Evolutionary conservation across 1,140 invertebrate genomes (phyloP).

Genomic region (Heterodera carotae): DNA sequence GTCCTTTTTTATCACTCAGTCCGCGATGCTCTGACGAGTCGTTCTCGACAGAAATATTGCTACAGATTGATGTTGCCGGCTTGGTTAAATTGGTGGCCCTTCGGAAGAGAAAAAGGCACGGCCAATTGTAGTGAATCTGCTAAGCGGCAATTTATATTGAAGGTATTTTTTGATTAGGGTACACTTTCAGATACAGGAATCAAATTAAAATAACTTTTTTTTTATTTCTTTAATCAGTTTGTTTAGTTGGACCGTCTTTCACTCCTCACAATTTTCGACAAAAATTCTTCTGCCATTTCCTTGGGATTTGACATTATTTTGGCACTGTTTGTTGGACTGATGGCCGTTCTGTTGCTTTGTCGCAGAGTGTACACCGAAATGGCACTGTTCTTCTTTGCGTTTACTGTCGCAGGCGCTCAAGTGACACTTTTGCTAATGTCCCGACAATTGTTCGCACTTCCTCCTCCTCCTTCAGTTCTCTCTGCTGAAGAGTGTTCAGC

Average conservation of each 20-base stretch:
- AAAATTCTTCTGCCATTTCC: constrained; percentile 81
- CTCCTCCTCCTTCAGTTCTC: constrained; percentile 82
- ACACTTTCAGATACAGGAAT: not conserved
- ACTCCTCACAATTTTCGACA: constrained; percentile 86
- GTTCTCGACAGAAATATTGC: not conserved
- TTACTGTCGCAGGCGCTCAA: constrained; percentile 81
- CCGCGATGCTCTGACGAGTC: not conserved
- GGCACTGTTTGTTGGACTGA: constrained; percentile 80
- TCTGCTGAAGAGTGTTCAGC: constrained; percentile 94
- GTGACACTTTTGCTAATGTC: constrained; percentile 37
- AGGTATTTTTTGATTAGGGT: not conserved
- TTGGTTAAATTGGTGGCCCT: constrained; percentile 10
- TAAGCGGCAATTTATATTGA: not conserved
- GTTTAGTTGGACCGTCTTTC: constrained; percentile 72
- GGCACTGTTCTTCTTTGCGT: constrained; percentile 89
- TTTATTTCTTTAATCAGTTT: no score
- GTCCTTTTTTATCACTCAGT: constrained; percentile 4
- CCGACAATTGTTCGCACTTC: not conserved
- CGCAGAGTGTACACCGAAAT: constrained; percentile 86
- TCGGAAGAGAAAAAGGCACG: not conserved
- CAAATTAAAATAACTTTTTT: not conserved
- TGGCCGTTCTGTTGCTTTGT: constrained; percentile 82
- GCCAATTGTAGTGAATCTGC: not conserved
- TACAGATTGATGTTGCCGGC: not conserved
- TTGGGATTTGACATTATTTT: constrained; percentile 81